These are phyloP conservation scores for Neotragus pygmaeus DNA, from an alignment of 2,113 vertebrate genomes.

Conservation along the genomic window DNA sequence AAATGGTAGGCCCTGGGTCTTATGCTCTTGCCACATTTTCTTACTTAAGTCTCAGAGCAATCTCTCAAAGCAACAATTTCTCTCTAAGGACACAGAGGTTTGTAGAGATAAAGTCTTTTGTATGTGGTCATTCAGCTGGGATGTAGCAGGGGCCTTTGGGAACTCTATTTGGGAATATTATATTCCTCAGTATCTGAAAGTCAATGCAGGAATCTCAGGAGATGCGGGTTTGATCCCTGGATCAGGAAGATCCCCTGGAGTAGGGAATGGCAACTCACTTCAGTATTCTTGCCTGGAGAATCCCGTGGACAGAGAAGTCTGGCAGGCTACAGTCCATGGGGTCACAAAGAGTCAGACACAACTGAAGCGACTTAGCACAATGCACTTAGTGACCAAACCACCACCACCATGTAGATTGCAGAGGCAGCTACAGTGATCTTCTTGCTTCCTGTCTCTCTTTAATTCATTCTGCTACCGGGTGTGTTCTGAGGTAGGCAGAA, in stretches of 20 bases:
- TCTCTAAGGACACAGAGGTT: not conserved
- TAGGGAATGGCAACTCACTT: not conserved
- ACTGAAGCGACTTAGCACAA: not conserved
- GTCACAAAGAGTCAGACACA: not conserved
- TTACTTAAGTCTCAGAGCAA: not conserved
- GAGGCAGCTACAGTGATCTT: not conserved
- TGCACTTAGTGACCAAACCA: not conserved
- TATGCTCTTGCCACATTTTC: not conserved
- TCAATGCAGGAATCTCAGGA: not conserved
- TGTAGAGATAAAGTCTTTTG: not conserved
- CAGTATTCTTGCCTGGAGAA: not conserved
- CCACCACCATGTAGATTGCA: not conserved
- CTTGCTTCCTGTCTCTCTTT: not conserved
- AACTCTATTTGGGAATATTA: not conserved
- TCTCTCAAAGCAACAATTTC: not conserved
- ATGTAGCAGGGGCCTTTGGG: not conserved
- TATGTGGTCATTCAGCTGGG: not conserved
- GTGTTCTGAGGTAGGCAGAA: not conserved
- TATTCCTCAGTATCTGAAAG: not conserved
- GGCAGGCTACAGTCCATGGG: not conserved
- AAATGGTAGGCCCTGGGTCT: not conserved
- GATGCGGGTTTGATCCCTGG: not conserved
- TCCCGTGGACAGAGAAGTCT: not conserved
- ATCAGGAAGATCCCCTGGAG: not conserved
- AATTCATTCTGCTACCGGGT: not conserved